phyloP scores from a whole-genome alignment of 2,888 invertebrate genomes.

The Deladenus siricidicola region DNA sequence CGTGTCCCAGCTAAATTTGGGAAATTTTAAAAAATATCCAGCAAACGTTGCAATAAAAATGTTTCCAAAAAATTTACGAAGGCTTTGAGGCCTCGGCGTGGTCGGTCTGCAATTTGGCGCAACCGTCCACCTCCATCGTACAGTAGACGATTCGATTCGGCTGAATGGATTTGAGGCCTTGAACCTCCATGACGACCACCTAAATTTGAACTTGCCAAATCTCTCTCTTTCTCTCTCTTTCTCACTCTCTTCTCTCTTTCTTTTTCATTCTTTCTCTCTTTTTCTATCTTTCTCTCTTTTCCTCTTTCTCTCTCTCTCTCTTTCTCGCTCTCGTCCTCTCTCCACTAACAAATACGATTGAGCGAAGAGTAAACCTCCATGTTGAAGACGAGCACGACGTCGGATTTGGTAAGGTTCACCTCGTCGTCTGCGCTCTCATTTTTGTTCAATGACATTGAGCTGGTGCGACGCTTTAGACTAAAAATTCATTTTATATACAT shows the following conservation, averaged over 20 bases:
- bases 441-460: constrained; percentile 61
- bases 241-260: too few species aligned
- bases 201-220: constrained; percentile 54
- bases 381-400: constrained; percentile 67
- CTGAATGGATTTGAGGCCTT: constrained; percentile 88
- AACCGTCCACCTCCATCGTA: constrained; percentile 99
- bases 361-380: constrained; percentile 88
- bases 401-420: constrained; percentile 89
- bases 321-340: not conserved
- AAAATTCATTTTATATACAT: constrained; percentile 22
- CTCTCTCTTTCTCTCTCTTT: too few species aligned
- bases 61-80: constrained; percentile 50
- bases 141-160: constrained; percentile 97
- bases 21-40: too few species aligned
- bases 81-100: constrained; percentile 98
- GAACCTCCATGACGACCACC: constrained; percentile 98
- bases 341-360: not conserved
- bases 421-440: constrained; percentile 80
- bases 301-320: too few species aligned
- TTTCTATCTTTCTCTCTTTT: too few species aligned
- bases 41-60: too few species aligned
- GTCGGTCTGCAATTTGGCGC: constrained; percentile 95
- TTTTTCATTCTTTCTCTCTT: too few species aligned
- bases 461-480: constrained; percentile 53
- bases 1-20: constrained; percentile 91